phyloP scores from a whole-genome alignment of 2,113 vertebrate species.

The Myocastor coypus region DNA sequence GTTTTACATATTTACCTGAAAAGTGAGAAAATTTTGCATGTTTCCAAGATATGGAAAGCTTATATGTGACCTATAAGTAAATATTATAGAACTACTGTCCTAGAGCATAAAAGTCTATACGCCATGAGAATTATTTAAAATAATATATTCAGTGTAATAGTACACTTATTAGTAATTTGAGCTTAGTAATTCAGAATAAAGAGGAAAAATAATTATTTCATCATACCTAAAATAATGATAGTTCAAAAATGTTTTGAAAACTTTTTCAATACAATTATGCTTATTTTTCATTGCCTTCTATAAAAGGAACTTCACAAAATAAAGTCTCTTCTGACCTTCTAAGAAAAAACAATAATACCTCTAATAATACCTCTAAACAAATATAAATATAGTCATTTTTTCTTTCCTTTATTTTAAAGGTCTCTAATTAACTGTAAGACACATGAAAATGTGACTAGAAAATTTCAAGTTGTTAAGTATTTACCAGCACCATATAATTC shows the following conservation, averaged over 20 bases:
- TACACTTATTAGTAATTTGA: not conserved
- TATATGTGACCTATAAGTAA: not conserved
- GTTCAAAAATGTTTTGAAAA: not conserved
- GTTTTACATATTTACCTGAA: not conserved
- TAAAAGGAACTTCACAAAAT: not conserved
- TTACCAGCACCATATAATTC: not conserved
- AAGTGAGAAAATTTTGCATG: not conserved
- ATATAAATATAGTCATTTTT: not conserved
- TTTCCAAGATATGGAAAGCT: not conserved
- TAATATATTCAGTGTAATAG: not conserved
- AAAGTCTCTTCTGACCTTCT: not conserved
- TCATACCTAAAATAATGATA: not conserved
- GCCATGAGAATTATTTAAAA: not conserved
- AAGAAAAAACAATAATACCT: conserved; percentile 29
- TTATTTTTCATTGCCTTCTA: conserved; percentile 14
- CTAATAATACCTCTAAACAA: conserved; percentile 19
- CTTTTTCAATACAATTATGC: not conserved
- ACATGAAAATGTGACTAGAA: not conserved
- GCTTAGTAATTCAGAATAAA: not conserved
- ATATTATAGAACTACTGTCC: not conserved
- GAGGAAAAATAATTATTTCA: not conserved
- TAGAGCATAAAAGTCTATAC: not conserved
- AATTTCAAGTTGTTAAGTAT: conserved; percentile 11
- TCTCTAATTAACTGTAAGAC: not conserved
- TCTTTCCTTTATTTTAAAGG: not conserved